Evolutionary conservation across 2,797 vertebrate species (phyloP).

Genomic region (Coccyzus lansbergi): DNA sequence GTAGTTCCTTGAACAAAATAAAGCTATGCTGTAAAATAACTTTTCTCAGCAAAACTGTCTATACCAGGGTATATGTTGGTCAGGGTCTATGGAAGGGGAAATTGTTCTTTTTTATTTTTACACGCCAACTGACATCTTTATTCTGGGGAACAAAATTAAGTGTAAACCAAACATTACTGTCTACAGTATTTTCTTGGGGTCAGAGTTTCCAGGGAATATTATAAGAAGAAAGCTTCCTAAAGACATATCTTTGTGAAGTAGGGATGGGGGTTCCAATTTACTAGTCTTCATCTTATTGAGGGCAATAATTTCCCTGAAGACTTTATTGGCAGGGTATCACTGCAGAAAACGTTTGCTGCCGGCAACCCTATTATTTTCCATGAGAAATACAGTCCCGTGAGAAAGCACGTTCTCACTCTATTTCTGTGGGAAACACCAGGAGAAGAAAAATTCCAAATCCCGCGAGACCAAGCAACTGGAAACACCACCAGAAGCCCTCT

Average conservation of each 20-base stretch:
- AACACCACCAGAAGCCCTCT: conserved; percentile 63
- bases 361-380: conserved; percentile 62
- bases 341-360: conserved; percentile 62
- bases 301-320: conserved; percentile 73
- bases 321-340: conserved; percentile 68
- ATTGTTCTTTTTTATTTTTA: background rate
- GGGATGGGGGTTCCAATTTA: conserved; percentile 62
- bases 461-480: conserved; percentile 68
- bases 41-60: background rate
- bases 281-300: conserved; percentile 71
- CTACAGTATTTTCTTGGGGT: conserved; percentile 46
- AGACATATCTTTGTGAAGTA: conserved; percentile 65
- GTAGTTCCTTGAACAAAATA: conserved; percentile 9
- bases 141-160: conserved; percentile 55
- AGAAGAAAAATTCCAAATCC: conserved; percentile 73
- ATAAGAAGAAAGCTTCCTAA: conserved; percentile 62
- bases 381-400: conserved; percentile 76
- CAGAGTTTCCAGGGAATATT: conserved; percentile 59
- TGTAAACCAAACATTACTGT: conserved; percentile 41
- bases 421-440: conserved; percentile 77
- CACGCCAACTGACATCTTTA: conserved; percentile 55
- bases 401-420: conserved; percentile 73
- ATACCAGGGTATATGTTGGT: background rate
- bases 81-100: background rate
- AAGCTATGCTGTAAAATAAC: background rate